Base-by-base conservation (phyloP, 2,888 invertebrate species). In the Sminthurinus aureus region DNA sequence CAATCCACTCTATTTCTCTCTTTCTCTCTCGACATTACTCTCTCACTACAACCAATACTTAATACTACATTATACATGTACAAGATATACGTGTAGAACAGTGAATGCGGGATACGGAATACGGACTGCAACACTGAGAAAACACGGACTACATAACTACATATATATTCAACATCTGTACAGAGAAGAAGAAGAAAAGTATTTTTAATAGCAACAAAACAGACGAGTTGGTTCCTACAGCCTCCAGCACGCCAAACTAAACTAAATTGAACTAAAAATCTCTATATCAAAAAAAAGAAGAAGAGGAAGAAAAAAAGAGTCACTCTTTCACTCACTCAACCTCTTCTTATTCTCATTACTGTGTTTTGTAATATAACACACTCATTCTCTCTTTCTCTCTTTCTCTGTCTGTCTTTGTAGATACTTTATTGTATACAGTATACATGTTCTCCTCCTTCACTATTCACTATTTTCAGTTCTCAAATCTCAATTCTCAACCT, bases 181-280 rank as follows among this genome's bases (percentile, higher is more conserved):
- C 38, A 38, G 3, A 38, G 38, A 38, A 38, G 38, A 38, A 38
- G 38, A 38, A 6, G 38, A 77, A 77, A 24, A 77, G 13, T 58
- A 22, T 51, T 79, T 69, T 79, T 79, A 79, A 79, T 79, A 71
- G 71, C 71, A 71, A 24, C 71, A 71, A 58, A 58, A 71, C 71
- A 79, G 79, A 79, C 79, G 6, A 13, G 15, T 75, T 75, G 79
- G 69, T 79, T 79, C 67, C 50, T 75, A n/a, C 51, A 52, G 51
- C 51, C 75, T 64, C 64, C 26, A 51, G 20, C 22, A 78, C 51
- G 15, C 52, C 22, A 13, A n/a, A 38, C 38, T 38, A 38, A 38
- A 38, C 75, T 26, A 24, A 50, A 18, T 52, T 69, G 13, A 71
- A 71, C 71, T 71, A 71, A 71, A 71, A 71, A 71, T 71, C 18